Evolutionary conservation across 2,888 invertebrate genomes (phyloP).

Genomic region (Ormyrus nitidulus): DNA sequence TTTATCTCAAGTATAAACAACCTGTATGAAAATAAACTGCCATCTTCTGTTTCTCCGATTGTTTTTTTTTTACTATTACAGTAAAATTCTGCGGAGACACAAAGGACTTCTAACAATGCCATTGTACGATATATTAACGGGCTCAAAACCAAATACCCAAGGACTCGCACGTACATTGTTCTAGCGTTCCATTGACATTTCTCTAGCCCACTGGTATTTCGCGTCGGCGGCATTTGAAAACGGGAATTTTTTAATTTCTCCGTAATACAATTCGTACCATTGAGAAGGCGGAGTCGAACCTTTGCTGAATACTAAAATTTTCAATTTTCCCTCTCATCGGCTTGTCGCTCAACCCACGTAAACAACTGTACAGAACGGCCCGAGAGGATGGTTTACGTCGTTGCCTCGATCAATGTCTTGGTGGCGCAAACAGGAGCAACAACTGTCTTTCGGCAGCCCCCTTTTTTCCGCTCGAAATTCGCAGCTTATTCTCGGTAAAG

Average conservation of each 20-base stretch:
- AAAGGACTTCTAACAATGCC: constrained; percentile 1
- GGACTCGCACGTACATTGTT: constrained; percentile 31
- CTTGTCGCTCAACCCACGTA: background rate
- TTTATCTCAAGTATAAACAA: too few species aligned
- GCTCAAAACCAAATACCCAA: background rate
- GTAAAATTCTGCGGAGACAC: too few species aligned
- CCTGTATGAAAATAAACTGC: too few species aligned
- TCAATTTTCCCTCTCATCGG: constrained; percentile 7
- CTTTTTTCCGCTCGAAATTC: background rate
- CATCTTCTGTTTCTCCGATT: too few species aligned
- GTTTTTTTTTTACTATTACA: too few species aligned
- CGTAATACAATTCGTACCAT: background rate
- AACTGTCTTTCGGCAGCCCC: too few species aligned
- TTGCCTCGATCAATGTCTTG: too few species aligned
- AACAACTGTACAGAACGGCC: too few species aligned
- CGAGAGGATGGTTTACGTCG: too few species aligned
- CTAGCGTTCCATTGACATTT: constrained; percentile 26
- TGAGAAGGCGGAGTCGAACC: background rate
- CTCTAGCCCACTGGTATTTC: constrained; percentile 9
- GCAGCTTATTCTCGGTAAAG: constrained; percentile 7
- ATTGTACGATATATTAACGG: constrained; percentile 11
- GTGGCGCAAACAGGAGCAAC: too few species aligned
- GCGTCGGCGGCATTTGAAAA: background rate
- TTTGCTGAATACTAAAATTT: constrained; percentile 23
- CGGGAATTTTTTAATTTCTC: constrained; percentile 3